phyloP scores from a whole-genome alignment of 1,140 invertebrate species.

The Spodoptera litura region DNA sequence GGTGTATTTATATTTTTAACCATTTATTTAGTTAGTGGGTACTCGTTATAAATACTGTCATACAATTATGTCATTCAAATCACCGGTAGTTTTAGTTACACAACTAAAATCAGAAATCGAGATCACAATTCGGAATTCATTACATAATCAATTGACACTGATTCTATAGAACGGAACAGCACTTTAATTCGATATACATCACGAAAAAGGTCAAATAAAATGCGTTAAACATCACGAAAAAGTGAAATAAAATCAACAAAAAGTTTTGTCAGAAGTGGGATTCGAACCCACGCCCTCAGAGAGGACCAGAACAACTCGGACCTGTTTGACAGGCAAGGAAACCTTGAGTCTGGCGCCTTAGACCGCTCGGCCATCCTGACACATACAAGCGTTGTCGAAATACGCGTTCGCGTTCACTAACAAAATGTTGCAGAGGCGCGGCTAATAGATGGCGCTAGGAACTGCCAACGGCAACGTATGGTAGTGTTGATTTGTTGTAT shows the following conservation, averaged over 20 bases:
- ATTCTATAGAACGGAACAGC: background rate
- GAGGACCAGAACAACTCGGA: constrained; percentile 91
- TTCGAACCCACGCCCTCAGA: constrained; percentile 95
- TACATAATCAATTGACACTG: constrained; percentile 11
- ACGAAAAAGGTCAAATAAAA: constrained; percentile 18
- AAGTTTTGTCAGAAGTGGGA: constrained; percentile 93
- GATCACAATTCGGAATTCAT: background rate
- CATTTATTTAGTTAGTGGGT: too few relatives aligned
- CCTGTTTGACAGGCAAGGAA: constrained; percentile 68
- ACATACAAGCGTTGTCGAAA: constrained; percentile 51
- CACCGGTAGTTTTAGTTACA: background rate
- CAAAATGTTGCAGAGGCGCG: background rate
- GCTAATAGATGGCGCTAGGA: constrained; percentile 42
- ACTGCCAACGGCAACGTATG: too few relatives aligned
- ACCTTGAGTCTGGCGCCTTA: constrained; percentile 90
- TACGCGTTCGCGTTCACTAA: constrained; percentile 24
- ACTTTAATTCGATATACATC: background rate
- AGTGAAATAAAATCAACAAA: constrained; percentile 68
- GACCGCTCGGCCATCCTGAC: constrained; percentile 90
- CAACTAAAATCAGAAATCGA: background rate
- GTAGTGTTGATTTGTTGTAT: too few relatives aligned
- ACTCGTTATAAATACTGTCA: too few relatives aligned
- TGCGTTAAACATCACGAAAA: too few relatives aligned
- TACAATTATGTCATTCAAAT: background rate
- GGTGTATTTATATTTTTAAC: too few relatives aligned